Percentiles rank a stretch among this genome's conserved stretches.
phyloP scores from a whole-genome alignment of 2,113 vertebrate species.

The Gymnorhina tibicen region DNA sequence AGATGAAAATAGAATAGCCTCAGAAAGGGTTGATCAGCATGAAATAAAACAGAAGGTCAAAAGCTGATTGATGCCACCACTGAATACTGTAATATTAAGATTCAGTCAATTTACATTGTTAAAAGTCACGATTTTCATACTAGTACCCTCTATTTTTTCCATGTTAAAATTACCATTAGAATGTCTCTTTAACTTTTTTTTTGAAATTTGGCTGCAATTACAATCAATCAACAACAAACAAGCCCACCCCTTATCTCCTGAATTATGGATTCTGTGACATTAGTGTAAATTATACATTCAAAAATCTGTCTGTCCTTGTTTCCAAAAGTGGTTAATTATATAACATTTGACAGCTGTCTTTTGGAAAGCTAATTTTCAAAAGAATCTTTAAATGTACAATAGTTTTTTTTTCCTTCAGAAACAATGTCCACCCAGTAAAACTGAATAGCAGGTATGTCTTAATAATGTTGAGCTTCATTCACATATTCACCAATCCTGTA shows the following conservation, averaged over 20 bases:
- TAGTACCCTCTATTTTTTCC: neutral
- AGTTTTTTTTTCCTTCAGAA: neutral
- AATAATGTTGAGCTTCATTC: neutral
- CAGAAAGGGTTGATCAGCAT: neutral
- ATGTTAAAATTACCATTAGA: neutral
- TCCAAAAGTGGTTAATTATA: neutral
- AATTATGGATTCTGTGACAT: slow-evolving; percentile 25
- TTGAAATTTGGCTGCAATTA: neutral
- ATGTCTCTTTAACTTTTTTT: neutral
- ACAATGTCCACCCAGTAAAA: neutral
- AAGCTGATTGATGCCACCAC: neutral
- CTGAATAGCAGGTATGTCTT: accelerated
- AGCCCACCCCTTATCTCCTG: neutral
- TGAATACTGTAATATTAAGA: neutral
- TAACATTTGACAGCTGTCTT: neutral
- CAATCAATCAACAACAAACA: slow-evolving; percentile 16
- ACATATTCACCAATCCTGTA: neutral
- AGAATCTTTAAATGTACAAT: neutral
- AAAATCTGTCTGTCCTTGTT: slow-evolving; percentile 9
- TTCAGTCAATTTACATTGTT: neutral
- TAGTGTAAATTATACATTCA: neutral
- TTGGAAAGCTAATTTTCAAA: neutral
- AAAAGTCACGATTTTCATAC: neutral
- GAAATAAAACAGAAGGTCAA: slow-evolving; percentile 16
- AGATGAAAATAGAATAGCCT: neutral